Conservation (phyloP, 2,888 invertebrate genomes). For the Drosophila paramelanica region DNA sequence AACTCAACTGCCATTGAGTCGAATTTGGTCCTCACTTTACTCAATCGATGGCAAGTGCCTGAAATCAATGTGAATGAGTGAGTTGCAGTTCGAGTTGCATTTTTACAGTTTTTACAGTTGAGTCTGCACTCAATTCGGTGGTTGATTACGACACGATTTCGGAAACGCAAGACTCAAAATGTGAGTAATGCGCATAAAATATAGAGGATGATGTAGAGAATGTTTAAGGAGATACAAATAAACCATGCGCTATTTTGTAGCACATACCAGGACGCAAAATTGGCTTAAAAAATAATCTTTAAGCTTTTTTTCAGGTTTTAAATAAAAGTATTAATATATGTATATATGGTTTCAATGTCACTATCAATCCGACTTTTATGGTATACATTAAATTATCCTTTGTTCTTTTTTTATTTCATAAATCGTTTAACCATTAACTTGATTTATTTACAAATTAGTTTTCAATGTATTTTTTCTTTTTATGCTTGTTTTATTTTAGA, state of each 20-base stretch:
- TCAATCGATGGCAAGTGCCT: conserved; percentile 23
- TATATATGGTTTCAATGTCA: too few relatives aligned
- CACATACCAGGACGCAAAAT: neutral
- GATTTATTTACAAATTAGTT: conserved; percentile 32
- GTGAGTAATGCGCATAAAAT: conserved; percentile 23
- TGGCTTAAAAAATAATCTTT: neutral
- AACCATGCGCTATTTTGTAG: too few relatives aligned
- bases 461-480: conserved; percentile 37
- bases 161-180: conserved; percentile 1
- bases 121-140: conserved; percentile 22
- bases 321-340: too few relatives aligned
- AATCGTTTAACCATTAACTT: neutral
- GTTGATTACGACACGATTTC: conserved; percentile 46
- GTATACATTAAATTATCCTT: neutral
- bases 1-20: conserved; percentile 8
- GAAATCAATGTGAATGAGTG: conserved; percentile 3
- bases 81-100: neutral
- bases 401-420: neutral
- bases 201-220: neutral
- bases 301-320: neutral
- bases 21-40: conserved; percentile 9
- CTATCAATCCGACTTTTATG: too few relatives aligned
- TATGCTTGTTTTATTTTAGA: conserved; percentile 48
- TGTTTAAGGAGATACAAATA: neutral
- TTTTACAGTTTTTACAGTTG: neutral